A percentile compares a stretch with the other conserved stretches of the same genome.
phyloP scores from a whole-genome alignment of 35 echinoderm and acorn worm species.

The Stichopus chloronotus region DNA sequence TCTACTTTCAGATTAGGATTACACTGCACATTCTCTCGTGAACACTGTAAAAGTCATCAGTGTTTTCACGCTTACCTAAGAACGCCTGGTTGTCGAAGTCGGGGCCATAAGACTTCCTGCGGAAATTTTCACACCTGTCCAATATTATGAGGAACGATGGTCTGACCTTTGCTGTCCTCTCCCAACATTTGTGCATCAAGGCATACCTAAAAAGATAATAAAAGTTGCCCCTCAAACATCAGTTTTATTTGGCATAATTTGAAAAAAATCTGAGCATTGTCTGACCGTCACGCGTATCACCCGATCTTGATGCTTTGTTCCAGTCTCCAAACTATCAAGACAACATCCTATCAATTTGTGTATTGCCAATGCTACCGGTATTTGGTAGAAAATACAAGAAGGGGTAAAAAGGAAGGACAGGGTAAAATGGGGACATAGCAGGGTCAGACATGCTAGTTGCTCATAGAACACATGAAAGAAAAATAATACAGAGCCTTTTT shows the following conservation, averaged over 20 bases:
- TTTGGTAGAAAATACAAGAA: too few relatives aligned
- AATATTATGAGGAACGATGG: conserved; percentile 78
- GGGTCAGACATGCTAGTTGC: too few relatives aligned
- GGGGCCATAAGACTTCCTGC: conserved; percentile 74
- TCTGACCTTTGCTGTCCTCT: conserved; percentile 51
- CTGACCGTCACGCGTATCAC: not conserved
- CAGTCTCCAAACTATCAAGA: too few relatives aligned
- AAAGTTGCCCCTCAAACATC: not conserved
- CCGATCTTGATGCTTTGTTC: not conserved
- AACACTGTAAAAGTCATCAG: too few relatives aligned
- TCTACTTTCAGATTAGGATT: too few relatives aligned
- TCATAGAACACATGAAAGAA: too few relatives aligned
- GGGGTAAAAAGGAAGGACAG: too few relatives aligned
- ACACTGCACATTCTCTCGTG: too few relatives aligned
- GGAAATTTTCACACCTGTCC: conserved; percentile 74
- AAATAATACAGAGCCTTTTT: too few relatives aligned
- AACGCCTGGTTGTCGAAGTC: conserved; percentile 81
- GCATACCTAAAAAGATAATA: conserved; percentile 62
- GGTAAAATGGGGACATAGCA: too few relatives aligned
- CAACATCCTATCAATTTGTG: too few relatives aligned
- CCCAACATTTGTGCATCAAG: conserved; percentile 90
- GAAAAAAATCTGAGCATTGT: not conserved
- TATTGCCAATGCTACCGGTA: too few relatives aligned
- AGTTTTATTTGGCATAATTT: not conserved
- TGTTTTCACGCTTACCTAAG: conserved; percentile 63